Evolutionary conservation across 2,113 vertebrate species (phyloP), one percentile per base, ranked within the genome.

Genomic region (Dipodomys spectabilis): DNA sequence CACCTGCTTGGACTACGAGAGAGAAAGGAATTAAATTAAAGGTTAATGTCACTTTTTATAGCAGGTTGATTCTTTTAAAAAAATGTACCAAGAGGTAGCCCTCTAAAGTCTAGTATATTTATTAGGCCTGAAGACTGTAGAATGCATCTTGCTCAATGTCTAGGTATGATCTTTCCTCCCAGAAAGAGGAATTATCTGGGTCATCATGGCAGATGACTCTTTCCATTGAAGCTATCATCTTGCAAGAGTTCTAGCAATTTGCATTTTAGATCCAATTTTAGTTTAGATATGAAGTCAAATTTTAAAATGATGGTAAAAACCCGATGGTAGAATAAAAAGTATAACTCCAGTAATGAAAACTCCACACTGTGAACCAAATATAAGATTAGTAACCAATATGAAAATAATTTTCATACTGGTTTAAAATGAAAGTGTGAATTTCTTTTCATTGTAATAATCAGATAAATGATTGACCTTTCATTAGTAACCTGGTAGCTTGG

Each of bases 1-100:
- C 60, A 90, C 27, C 32, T 94, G 45, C 71, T 69, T 86, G 25
- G 19, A 81, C 73, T 53, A 23, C 81, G 53, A 90, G 90, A 75
- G 35, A 89, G 27, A 83, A 95, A 90, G 35, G 49, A 96, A 97
- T 97, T 96, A 96, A 97, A 97, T 92, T 57, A 97, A 98, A 98
- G 94, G 96, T 97, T 97, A 97, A 97, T 96, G 88, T 80, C 16
- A 95, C 75, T 91, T 96, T 97, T 98, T 93, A 98, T 73, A 88
- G 95, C 62, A 96, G 81, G 71, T 92, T 97, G 60, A 35, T 22
- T 91, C 91, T 95, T 97, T 89, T 94, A 89, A 96, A 97, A 96
- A 84, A 78, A 95, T 94, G 72, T 88, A 96, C 94, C 71, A 82
- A 82, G 97, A 96, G 30, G 64, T 89, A 89, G 45, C 20, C 49